Evolutionary conservation across 2,888 invertebrate species (phyloP), one percentile per base, ranked within the genome.

Genomic region (Calameuta filiformis): DNA sequence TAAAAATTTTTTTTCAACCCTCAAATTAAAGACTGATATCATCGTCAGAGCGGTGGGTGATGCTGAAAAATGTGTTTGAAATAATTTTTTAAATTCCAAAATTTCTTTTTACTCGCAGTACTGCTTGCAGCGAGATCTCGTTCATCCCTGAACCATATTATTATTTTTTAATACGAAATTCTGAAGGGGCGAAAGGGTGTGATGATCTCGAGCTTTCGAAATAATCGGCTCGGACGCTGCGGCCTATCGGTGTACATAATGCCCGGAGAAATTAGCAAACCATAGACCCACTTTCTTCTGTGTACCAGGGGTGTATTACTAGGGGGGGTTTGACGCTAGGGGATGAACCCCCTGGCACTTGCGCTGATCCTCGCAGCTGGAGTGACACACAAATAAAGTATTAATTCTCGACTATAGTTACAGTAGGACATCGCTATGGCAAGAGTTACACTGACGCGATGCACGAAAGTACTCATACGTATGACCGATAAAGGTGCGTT

Each of bases 301-400:
- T 84, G 83, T 84, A 87, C 86, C 83, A 81, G 79, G 83, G 82
- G 75, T 83, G 86, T 83, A 85, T 86, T 86, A 87, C 85, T 81
- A 79, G 81, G 73, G 75, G 75, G 69, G 73, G 69, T 69, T 73
- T 73, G 56, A 79, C 77, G 76, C 77, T 68, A 83, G 82, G 87
- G 84, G 79, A 76, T 75, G 74, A 81, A 82, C 84, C 84, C 82
- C 78, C 78, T 75, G 80, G 83, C 90, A 90, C 90, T 90, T 90
- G 89, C 87, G 87, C 86, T 88, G 87, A 89, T 90, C 90, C 89
- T 87, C 89, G 89, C 90, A 90, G 90, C 90, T 90, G 90, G 90
- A 90, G 87, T 88, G 89, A 89, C 88, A 85, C 86, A 89, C 89
- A 89, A 89, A 89, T 89, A 89, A 89, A 87, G 89, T 89, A 90